phyloP scores from a whole-genome alignment of 64 coral and sea anemone genomes.

The Dendrophyllia cribrosa region DNA sequence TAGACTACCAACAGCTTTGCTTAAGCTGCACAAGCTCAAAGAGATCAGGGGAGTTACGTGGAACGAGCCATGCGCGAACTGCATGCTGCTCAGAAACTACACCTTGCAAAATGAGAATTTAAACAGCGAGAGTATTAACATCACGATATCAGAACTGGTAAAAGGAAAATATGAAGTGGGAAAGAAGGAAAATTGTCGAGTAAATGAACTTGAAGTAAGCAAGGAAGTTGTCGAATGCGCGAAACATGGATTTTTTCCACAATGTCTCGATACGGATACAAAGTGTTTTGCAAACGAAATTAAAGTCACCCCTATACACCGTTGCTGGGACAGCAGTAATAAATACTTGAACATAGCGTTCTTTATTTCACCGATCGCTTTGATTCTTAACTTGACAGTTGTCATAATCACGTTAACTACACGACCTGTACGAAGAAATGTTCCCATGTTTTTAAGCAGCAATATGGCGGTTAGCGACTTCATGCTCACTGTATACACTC shows the following conservation, averaged over 20 bases:
- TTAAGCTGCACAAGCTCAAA: conserved; percentile 59
- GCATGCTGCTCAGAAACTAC: conserved; percentile 54
- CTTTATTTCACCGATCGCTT: conserved; percentile 43
- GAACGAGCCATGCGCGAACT: conserved; percentile 73
- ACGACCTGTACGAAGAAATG: conserved; percentile 50
- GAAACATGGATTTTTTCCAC: conserved; percentile 56
- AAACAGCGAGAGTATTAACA: conserved; percentile 2
- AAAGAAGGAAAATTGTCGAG: conserved; percentile 55
- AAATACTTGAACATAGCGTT: conserved; percentile 69
- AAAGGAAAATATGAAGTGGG: conserved; percentile 44
- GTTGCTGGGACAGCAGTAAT: conserved; percentile 80
- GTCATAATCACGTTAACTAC: conserved; percentile 44
- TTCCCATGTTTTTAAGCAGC: conserved; percentile 61
- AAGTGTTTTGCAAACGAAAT: conserved; percentile 60
- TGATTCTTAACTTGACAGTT: conserved; percentile 71
- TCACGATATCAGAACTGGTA: not conserved
- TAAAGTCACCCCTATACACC: conserved; percentile 64
- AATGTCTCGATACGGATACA: conserved; percentile 50
- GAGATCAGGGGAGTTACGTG: conserved; percentile 78
- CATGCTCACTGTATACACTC: conserved; percentile 40
- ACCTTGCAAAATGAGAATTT: conserved; percentile 12
- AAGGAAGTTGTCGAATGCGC: conserved; percentile 35
- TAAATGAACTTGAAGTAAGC: conserved; percentile 26
- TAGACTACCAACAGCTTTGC: not conserved
- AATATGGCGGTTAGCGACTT: conserved; percentile 78